Base-by-base conservation (phyloP, 2,113 vertebrate genomes). In the Tragelaphus strepsiceros region DNA sequence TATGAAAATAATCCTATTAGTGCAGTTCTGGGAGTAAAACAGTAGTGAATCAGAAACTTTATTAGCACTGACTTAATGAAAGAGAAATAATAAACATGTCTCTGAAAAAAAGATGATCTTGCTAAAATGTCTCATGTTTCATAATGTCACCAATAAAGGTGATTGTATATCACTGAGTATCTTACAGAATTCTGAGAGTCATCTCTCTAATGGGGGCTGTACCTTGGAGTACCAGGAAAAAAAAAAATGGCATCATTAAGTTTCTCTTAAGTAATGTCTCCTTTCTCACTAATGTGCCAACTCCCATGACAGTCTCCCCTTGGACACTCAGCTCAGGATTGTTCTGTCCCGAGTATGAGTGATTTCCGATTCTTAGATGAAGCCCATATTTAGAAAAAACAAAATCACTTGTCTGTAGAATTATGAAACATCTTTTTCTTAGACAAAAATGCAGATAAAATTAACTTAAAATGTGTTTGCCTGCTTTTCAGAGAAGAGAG, bases 21-120 rank as follows among this genome's bases (percentile, higher is more conserved):
- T 35, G n/a, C 8, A 78, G 39, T 54, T 94, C 15, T 83, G 35
- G 28, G 64, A 94, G 26, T 21, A 32, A 54, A 93, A 32, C 12
- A 90, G 46, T 61, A 94, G 46, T 84, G 81, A 97, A 94, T 97
- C 51, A 95, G 93, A 97, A 96, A 71, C 54, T 53, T 92, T 97
- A 59, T 95, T 85, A 89, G 62, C 10, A 89, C 53, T 82, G 96
- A 82, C 58, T 91, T 95, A 96, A 95, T 83, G 88, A 95, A 96
- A 26, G 21, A 62, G 35, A 17, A 6, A 88, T 87, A 94, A 94
- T 1, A 64, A 74, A 91, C 56, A 88, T 11, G 39, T 81, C 24
- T 64, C 3, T 87, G 85, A 85, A 95, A 95, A 91, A 56, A 81
- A 46, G n/a, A 62, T 30, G 15, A 80, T 85, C 35, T 16, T 95